These are phyloP conservation scores for Plestiodon gilberti DNA, from an alignment of 2,113 vertebrate genomes.

Conservation along the genomic window DNA sequence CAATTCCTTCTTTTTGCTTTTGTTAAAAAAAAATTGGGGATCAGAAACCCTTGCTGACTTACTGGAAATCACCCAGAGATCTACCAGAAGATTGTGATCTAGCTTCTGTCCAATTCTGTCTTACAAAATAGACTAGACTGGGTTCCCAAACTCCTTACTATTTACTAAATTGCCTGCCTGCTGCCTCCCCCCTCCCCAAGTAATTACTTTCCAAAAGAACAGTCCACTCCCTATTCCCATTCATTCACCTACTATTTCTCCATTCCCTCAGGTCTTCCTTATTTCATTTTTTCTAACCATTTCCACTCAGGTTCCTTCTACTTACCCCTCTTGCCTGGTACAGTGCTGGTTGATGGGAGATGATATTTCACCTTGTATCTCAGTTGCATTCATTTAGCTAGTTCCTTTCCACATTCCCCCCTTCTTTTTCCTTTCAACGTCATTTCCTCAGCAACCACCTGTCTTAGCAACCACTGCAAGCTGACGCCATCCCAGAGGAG, in stretches of 20 bases:
- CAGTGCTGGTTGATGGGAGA: neutral
- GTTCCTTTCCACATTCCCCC: neutral
- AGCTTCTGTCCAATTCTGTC: too few relatives aligned
- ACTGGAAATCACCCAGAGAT: too few relatives aligned
- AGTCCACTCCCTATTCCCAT: neutral
- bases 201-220: neutral
- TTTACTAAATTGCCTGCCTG: too few relatives aligned
- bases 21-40: too few relatives aligned
- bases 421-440: neutral
- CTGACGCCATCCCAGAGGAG: neutral
- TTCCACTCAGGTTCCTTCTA: neutral
- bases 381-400: neutral
- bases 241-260: neutral
- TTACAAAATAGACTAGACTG: neutral
- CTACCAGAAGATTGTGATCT: too few relatives aligned
- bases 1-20: too few relatives aligned
- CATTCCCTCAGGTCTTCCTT: neutral
- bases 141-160: neutral
- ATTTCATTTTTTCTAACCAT: neutral
- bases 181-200: neutral
- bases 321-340: neutral
- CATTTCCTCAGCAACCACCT: slow-evolving; percentile 28
- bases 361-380: neutral
- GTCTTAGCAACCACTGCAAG: neutral
- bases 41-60: too few relatives aligned